Evolutionary conservation across 2,888 invertebrate genomes (phyloP).

Genomic region (Tenthredo mesomela): DNA sequence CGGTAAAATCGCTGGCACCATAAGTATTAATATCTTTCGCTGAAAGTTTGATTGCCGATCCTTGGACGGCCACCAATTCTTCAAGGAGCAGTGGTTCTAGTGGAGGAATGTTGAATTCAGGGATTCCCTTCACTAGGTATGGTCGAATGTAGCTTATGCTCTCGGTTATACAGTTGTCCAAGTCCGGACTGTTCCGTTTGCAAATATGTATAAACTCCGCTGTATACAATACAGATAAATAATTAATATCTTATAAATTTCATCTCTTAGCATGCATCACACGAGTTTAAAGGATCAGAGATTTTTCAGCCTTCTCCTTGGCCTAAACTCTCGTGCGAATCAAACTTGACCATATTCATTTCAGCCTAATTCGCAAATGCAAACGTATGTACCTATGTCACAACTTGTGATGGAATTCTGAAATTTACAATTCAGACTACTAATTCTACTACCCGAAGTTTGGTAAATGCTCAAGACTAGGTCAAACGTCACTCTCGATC

Average conservation of each 20-base stretch:
- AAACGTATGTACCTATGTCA: background rate
- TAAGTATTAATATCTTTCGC: constrained; percentile 82
- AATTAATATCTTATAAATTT: background rate
- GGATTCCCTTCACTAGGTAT: constrained; percentile 81
- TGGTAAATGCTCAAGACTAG: background rate
- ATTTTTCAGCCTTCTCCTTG: background rate
- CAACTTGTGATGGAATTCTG: background rate
- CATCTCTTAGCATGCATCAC: background rate
- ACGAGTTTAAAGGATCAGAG: background rate
- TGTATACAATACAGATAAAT: constrained; percentile 67
- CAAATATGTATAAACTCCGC: constrained; percentile 82
- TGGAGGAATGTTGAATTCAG: constrained; percentile 84
- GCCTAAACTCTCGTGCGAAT: background rate
- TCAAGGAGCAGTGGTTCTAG: constrained; percentile 85
- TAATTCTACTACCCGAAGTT: background rate
- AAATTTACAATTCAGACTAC: background rate
- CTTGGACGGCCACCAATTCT: constrained; percentile 80
- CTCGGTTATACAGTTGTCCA: constrained; percentile 81
- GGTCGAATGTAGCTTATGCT: constrained; percentile 82
- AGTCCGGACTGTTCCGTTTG: constrained; percentile 80
- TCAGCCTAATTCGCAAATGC: background rate
- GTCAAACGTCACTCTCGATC: background rate
- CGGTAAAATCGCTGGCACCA: constrained; percentile 83
- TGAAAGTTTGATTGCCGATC: constrained; percentile 81
- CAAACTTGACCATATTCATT: background rate